Percentiles rank a stretch among this genome's conserved stretches.
phyloP scores from a whole-genome alignment of 2,113 vertebrate species.

The Balaeniceps rex region DNA sequence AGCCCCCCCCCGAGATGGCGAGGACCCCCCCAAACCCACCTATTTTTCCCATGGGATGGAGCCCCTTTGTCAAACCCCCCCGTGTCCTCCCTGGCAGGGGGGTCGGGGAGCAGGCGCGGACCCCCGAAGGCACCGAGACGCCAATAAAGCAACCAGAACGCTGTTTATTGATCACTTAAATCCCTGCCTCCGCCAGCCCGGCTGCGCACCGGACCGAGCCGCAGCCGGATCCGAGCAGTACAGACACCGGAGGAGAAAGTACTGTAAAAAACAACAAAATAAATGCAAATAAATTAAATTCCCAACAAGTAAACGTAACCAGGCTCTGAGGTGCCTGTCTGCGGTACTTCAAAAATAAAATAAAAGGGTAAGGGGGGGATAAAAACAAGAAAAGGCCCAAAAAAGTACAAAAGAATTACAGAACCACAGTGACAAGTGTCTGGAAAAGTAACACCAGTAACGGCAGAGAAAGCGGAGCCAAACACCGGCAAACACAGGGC shows the following conservation, averaged over 20 bases:
- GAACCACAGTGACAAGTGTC: slow-evolving; percentile 28
- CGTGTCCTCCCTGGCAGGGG: background rate
- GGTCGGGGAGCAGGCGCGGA: background rate
- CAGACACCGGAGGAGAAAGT: background rate
- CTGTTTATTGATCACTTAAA: slow-evolving; percentile 8
- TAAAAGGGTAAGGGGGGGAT: background rate
- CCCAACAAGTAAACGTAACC: slow-evolving; percentile 10
- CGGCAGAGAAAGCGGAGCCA: background rate
- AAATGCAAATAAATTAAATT: slow-evolving; percentile 75
- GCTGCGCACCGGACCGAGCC: background rate
- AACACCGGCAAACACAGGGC: background rate
- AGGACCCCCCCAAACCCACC: background rate
- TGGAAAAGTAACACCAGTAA: background rate
- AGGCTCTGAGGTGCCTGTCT: background rate
- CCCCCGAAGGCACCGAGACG: background rate
- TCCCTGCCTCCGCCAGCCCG: background rate
- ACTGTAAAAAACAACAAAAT: slow-evolving; percentile 4
- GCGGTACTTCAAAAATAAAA: slow-evolving; percentile 3
- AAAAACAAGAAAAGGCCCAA: slow-evolving; percentile 2
- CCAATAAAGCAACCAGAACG: background rate
- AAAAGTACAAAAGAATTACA: slow-evolving; percentile 30
- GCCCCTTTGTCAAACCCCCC: background rate
- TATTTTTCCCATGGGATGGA: background rate
- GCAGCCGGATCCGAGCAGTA: background rate
- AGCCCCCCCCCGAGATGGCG: background rate